Evolutionary conservation across 2,888 invertebrate genomes (phyloP).

Genomic region (Nyleta sp.): DNA sequence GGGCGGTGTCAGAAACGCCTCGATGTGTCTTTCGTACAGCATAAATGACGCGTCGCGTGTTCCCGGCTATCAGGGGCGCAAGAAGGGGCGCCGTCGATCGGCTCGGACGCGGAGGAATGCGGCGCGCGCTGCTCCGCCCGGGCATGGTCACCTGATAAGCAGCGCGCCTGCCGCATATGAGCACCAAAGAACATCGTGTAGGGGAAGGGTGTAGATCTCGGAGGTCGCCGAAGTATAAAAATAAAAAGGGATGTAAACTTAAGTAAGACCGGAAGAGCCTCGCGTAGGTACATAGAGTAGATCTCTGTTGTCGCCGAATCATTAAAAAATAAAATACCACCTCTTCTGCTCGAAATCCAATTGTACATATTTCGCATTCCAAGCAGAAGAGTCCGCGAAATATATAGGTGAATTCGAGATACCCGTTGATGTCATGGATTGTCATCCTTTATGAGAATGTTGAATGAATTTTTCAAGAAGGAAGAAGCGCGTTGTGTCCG

Average conservation of each 20-base stretch:
- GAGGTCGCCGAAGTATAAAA: too few relatives aligned
- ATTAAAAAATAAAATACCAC: too few relatives aligned
- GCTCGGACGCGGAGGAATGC: too few relatives aligned
- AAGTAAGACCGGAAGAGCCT: too few relatives aligned
- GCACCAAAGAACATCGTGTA: too few relatives aligned
- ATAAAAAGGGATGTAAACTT: too few relatives aligned
- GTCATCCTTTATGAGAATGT: conserved; percentile 39
- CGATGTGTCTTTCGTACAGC: conserved; percentile 66
- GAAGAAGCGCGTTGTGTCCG: conserved; percentile 25
- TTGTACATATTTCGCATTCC: too few relatives aligned
- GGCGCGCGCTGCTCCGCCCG: conserved; percentile 38
- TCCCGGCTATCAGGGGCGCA: conserved; percentile 72
- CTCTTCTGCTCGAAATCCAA: too few relatives aligned
- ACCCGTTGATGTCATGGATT: conserved; percentile 28
- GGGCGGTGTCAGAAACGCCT: conserved; percentile 56
- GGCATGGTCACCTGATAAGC: conserved; percentile 72
- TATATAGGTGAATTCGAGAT: conserved; percentile 35
- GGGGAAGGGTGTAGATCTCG: too few relatives aligned
- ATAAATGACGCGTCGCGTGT: conserved; percentile 76
- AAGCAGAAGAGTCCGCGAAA: too few relatives aligned
- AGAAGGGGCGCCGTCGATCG: conserved; percentile 46
- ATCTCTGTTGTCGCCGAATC: too few relatives aligned
- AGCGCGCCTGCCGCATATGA: conserved; percentile 79
- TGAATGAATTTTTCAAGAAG: conserved; percentile 53
- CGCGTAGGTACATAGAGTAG: too few relatives aligned